Evolutionary conservation across 2,797 vertebrate species (phyloP).

Genomic region (Meriones psammophilus): DNA sequence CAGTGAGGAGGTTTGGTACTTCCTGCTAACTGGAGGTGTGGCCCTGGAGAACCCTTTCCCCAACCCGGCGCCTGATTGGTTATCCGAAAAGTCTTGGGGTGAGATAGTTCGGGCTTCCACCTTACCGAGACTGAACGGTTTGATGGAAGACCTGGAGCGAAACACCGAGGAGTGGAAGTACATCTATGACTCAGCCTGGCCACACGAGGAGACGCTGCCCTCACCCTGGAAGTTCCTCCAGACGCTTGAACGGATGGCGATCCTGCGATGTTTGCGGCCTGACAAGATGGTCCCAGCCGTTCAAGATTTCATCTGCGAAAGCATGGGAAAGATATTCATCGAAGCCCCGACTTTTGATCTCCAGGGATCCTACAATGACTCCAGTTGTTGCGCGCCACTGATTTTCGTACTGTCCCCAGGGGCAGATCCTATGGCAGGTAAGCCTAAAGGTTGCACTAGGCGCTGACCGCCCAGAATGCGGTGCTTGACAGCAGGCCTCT

Average conservation of each 20-base stretch:
- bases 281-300: slow-evolving; percentile 95
- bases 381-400: slow-evolving; percentile 94
- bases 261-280: slow-evolving; percentile 95
- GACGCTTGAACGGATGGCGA: slow-evolving; percentile 91
- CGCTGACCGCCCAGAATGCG: not conserved
- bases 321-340: slow-evolving; percentile 93
- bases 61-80: slow-evolving; percentile 94
- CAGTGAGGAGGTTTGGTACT: slow-evolving; percentile 92
- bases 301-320: slow-evolving; percentile 92
- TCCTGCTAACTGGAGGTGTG: slow-evolving; percentile 95
- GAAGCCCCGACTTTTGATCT: slow-evolving; percentile 97
- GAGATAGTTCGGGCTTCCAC: slow-evolving; percentile 93
- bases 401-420: slow-evolving; percentile 96
- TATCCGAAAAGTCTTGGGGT: slow-evolving; percentile 95
- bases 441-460: slow-evolving; percentile 60
- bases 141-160: slow-evolving; percentile 90
- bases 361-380: slow-evolving; percentile 94
- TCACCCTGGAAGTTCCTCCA: slow-evolving; percentile 88
- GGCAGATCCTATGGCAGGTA: slow-evolving; percentile 97
- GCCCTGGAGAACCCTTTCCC: slow-evolving; percentile 94
- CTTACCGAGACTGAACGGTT: slow-evolving; percentile 88
- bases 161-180: slow-evolving; percentile 90
- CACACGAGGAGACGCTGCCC: slow-evolving; percentile 92
- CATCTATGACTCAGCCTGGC: slow-evolving; percentile 93
- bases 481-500: not conserved